Base-by-base conservation (phyloP, 2,888 invertebrate species). In the Cybosia mesomella region DNA sequence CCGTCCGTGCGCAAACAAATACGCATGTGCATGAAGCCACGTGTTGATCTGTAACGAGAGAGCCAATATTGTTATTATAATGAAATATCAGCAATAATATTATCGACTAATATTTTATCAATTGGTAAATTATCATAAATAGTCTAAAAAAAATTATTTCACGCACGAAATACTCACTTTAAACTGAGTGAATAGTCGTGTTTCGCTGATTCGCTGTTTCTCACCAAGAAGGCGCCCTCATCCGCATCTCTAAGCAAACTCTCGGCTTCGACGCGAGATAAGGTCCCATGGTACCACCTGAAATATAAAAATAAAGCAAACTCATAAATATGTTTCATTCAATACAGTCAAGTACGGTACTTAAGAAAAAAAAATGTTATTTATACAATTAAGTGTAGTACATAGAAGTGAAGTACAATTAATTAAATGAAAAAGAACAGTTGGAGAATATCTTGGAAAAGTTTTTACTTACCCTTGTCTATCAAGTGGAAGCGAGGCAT, bases 1-100 rank as follows among this genome's bases (percentile, higher is more conserved):
- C 97, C 97, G 70, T 98, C 98, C 18, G 96, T 95, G 66, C 96
- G 96, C 81, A 97, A 97, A 89, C 98, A 98, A 75, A 99, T 99
- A 82, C 98, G 97, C 98, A 99, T 98, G 91, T 99, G 99, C 98
- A 99, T 99, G 86, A 98, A 99, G 63, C 99, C 98, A 86, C 98
- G 96, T 66, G 98, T 98, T 87, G 99, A 98, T 93, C 99, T 99
- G 92, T 39, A 95, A 92, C 79, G 53, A 67, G 79, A 66, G 68
- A 63, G 32, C 34, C 67, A 22, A 58, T 36, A 68, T 72, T 63
- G 66, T 64, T 58, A 67, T 66, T 68, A 39, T 21, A 53, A 57
- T 8, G 1, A 9, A 24, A 60, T 3, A 21, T 21, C 13, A 11
- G 15, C 13, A 24, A 22, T 54, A n/a, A n/a, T n/a, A n/a, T 55